Evolutionary conservation across 2,888 invertebrate genomes (phyloP), one percentile per base, ranked within the genome.

Genomic region (Ommatoiulus sabulosus): DNA sequence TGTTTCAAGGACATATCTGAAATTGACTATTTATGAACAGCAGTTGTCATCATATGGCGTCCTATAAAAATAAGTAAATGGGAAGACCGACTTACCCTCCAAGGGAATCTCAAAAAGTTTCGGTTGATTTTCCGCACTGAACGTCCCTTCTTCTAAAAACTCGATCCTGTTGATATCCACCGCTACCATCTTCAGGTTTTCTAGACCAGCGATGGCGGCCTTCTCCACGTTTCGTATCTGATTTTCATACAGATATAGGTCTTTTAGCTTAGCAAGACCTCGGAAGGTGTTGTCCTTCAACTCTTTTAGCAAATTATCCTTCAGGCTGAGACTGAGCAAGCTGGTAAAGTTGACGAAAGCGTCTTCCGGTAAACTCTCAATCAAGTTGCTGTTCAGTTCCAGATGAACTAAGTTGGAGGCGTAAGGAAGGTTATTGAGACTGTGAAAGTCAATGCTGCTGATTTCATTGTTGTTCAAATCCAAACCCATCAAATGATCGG

Each of bases 291-390:
- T 84, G 84, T 35, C 84, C 15, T 15, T 15, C 43, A 84, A 15
- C 20, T 35, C 6, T 35, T 1, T 35, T 35, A 84, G 84, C 43
- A 84, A 44, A 35, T 84, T 84, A 17, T 44, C 84, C 3, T 35
- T 6, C 44, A 84, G 35, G 1, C 17, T 35, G 5, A 84, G 44
- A n/a, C 12, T 35, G 84, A 84, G 12, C 35, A 84, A 8, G 1
- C 17, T 10, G 2, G 20, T 24, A 8, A 84, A 84, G 84, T 84
- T 84, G 15, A 17, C 84, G 44, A 84, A 84, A 17, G 84, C 84
- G 44, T 84, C 84, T 84, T 84, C 84, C 15, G 84, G 84, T 44
- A 84, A 44, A 44, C 44, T 44, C 43, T 10, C 24, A 35, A 84
- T 84, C 7, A 1, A 3, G 17, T 84, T 84, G 35, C 84, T 84